Conservation (phyloP, 2,888 invertebrate species). For the Protophormia terraenovae region DNA sequence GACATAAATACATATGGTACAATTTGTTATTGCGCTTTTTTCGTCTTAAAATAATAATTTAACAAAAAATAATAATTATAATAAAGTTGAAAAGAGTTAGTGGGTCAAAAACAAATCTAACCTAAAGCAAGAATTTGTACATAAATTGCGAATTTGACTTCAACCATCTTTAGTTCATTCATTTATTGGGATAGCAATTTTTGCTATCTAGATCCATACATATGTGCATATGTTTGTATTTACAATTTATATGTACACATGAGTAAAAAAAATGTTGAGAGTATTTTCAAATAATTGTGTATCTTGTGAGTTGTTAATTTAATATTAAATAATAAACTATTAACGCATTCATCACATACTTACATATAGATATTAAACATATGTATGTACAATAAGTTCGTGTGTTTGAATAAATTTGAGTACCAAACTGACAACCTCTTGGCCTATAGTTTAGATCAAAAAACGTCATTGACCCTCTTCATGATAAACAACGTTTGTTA, state of each 20-base stretch:
- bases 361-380: background rate
- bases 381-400: background rate
- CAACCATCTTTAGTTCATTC: background rate
- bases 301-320: background rate
- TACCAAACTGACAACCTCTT: conserved; percentile 24
- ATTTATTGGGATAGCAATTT: background rate
- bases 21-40: too few relatives aligned
- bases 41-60: background rate
- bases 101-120: conserved; percentile 6
- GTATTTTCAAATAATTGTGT: conserved; percentile 3
- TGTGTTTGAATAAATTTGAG: background rate
- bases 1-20: too few relatives aligned
- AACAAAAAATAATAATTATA: background rate
- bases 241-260: too few relatives aligned
- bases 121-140: background rate
- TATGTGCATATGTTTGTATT: background rate
- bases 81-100: background rate
- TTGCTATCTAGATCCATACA: too few relatives aligned
- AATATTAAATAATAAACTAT: background rate
- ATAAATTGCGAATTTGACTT: background rate
- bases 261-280: background rate
- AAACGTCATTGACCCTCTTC: conserved; percentile 53
- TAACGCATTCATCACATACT: background rate
- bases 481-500: conserved; percentile 14
- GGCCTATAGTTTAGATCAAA: conserved; percentile 29